Evolutionary conservation across 2,113 vertebrate genomes (phyloP), one percentile per base, ranked within the genome.

Genomic region (Cyprinodon variegatus): DNA sequence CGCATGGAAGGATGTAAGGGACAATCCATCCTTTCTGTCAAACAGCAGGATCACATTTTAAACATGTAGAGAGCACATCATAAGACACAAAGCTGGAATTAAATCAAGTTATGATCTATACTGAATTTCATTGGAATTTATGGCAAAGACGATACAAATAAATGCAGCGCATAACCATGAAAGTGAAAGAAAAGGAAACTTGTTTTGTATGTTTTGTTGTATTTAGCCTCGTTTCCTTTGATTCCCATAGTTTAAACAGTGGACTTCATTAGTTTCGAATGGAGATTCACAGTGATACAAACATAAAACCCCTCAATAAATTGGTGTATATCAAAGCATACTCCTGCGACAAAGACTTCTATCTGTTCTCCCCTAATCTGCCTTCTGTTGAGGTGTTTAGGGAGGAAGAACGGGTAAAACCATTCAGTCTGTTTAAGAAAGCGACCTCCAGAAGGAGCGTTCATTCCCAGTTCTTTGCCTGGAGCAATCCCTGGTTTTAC

Each of bases 41-140:
- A 75, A 87, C 76, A 79, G 84, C 77, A 29, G 72, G 71, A 72
- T 53, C 48, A 53, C 74, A 20, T 73, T 78, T 68, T 61, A 74
- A 76, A 73, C 75, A 68, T 74, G 77, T 89, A 83, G 82, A 71
- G 62, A 70, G 64, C 78, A 68, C 77, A 79, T 90, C 65, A 70
- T 53, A 6, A 6, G 48, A 20, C 5, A 53, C 15, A 6, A 17
- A 17, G 48, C 48, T 29, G 29, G 29, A 29, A 29, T 29, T 29
- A 29, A 45, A 2, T 45, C 2, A 8, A 7, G 9, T 9, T 41
- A 41, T 41, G 9, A 41, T 6, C 5, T 45, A 11, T 11, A 20
- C 5, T n/a, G 17, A 3, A n/a, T 9, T n/a, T n/a, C 3, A 57
- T 57, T 57, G 4, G 20, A n/a, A 57, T 57, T 57, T 57, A 57